A percentile compares a stretch with the other conserved stretches of the same genome.
phyloP scores from a whole-genome alignment of 35 echinoderm and acorn worm species.

The Acanthaster planci region DNA sequence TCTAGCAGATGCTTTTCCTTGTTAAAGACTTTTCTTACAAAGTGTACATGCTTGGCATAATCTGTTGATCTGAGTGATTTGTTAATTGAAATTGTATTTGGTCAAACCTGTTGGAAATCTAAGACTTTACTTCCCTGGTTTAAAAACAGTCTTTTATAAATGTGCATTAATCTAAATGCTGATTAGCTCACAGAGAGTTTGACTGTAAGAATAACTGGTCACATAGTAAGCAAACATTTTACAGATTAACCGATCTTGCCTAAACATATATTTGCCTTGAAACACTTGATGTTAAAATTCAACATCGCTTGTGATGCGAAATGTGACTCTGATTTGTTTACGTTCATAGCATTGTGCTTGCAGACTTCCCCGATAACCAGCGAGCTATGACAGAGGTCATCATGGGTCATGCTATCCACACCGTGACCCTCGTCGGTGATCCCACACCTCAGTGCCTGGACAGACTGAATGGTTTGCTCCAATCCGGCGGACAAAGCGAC shows the following conservation, averaged over 20 bases:
- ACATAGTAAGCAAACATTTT: background rate
- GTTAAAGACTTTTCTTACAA: too few relatives aligned
- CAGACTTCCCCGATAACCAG: background rate
- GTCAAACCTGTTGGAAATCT: too few relatives aligned
- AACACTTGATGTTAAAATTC: background rate
- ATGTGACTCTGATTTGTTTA: background rate
- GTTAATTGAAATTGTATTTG: too few relatives aligned
- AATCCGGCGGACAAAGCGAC: background rate
- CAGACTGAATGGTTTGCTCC: conserved; percentile 45
- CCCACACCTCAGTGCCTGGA: background rate
- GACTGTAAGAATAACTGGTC: background rate
- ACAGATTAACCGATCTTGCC: background rate
- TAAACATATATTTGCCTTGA: background rate
- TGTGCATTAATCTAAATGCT: background rate
- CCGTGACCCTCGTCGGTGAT: conserved; percentile 38
- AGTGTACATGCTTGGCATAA: too few relatives aligned
- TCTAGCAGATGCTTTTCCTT: too few relatives aligned
- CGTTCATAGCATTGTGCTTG: conserved; percentile 56
- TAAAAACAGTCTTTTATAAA: background rate
- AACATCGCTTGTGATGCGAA: background rate
- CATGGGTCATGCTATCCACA: conserved; percentile 58
- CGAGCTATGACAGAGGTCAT: conserved; percentile 31
- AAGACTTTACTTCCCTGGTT: background rate
- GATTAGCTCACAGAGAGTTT: background rate
- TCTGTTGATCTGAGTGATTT: too few relatives aligned